Percentiles rank a stretch among this genome's conserved stretches.
Conservation (phyloP, 1,140 invertebrate species). For the Nylanderia fulva region DNA sequence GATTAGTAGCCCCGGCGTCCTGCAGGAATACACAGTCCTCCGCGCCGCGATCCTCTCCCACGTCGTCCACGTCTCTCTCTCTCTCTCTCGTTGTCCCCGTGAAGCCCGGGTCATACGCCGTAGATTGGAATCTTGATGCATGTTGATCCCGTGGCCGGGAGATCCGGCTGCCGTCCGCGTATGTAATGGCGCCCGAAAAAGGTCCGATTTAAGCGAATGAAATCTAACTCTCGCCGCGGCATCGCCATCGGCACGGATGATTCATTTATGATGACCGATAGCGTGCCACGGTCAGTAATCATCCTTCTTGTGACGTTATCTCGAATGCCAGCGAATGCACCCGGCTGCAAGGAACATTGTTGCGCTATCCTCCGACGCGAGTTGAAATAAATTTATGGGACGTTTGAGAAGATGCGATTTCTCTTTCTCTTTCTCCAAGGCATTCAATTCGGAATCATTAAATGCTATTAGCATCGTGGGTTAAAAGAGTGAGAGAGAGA, state of each 20-base stretch:
- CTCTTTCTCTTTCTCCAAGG: background rate
- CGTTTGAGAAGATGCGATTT: background rate
- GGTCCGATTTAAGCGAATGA: conserved; percentile 6
- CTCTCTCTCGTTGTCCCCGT: conserved; percentile 69
- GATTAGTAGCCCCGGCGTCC: conserved; percentile 78
- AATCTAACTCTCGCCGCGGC: conserved; percentile 24
- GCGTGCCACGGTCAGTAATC: conserved; percentile 37
- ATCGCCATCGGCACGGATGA: conserved; percentile 33
- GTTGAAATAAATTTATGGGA: conserved; percentile 26
- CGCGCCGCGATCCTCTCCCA: conserved; percentile 57
- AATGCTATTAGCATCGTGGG: background rate
- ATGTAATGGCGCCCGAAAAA: conserved; percentile 19
- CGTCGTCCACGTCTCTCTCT: conserved; percentile 61
- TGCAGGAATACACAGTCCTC: conserved; percentile 74
- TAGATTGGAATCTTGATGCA: conserved; percentile 71
- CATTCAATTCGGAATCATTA: background rate
- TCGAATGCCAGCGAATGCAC: conserved; percentile 35
- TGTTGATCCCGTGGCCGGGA: conserved; percentile 31
- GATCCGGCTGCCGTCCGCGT: conserved; percentile 9
- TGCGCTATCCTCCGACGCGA: background rate
- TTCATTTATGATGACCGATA: conserved; percentile 55
- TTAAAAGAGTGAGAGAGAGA: background rate
- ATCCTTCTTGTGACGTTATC: conserved; percentile 62
- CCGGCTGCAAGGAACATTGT: conserved; percentile 40
- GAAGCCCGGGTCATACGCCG: conserved; percentile 57